Evolutionary conservation across 2,113 vertebrate species (phyloP).

Genomic region (Gobius niger): DNA sequence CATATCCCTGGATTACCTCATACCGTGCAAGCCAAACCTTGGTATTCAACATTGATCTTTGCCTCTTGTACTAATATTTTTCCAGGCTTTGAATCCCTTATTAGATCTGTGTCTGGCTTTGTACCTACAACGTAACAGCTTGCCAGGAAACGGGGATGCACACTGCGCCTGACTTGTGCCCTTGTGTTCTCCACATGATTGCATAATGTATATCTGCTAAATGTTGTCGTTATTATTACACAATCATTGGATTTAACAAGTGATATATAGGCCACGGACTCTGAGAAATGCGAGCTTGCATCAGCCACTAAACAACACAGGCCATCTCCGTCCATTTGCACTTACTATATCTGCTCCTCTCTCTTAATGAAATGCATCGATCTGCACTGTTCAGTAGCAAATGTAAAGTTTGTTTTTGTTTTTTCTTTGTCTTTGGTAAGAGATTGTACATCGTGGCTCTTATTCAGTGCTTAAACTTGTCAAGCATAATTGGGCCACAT

Average conservation of each 20-base stretch:
- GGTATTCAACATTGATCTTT: neutral
- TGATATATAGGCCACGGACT: constrained; percentile 48
- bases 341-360: constrained; percentile 26
- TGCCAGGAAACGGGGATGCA: constrained; percentile 11
- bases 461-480: constrained; percentile 1
- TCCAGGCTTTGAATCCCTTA: neutral
- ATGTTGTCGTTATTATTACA: constrained; percentile 58
- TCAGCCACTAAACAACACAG: constrained; percentile 22
- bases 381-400: constrained; percentile 17
- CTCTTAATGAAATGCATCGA: constrained; percentile 20
- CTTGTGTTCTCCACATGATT: constrained; percentile 23
- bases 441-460: neutral
- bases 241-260: constrained; percentile 48
- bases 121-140: neutral
- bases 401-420: constrained; percentile 1
- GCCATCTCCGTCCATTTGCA: constrained; percentile 21
- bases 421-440: neutral
- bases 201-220: constrained; percentile 51
- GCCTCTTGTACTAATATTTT: neutral
- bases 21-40: too few species aligned
- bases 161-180: constrained; percentile 6
- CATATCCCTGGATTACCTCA: too few species aligned
- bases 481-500: neutral
- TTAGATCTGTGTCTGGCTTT: neutral
- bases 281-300: constrained; percentile 15